Evolutionary conservation across 2,797 vertebrate species (phyloP).

Genomic region (Tadarida brasiliensis): DNA sequence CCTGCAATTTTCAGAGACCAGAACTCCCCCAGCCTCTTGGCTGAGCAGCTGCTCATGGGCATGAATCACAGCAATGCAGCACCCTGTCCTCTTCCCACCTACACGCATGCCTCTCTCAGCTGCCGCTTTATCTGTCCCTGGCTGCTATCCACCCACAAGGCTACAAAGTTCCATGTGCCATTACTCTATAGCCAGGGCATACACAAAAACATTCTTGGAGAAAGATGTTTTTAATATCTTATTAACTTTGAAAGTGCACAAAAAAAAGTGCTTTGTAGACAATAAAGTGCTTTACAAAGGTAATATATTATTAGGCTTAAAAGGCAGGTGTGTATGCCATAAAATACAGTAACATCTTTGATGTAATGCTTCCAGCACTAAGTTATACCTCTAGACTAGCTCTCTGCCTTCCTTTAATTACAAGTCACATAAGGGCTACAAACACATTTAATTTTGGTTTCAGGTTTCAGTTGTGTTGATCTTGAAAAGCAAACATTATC

Average conservation of each 20-base stretch:
- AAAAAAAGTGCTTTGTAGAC: conserved; percentile 4
- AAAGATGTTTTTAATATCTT: not conserved
- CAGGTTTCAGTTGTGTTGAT: conserved; percentile 43
- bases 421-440: not conserved
- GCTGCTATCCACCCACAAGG: not conserved
- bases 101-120: not conserved
- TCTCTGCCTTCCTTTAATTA: conserved; percentile 32
- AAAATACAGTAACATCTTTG: not conserved
- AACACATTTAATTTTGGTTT: conserved; percentile 15
- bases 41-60: not conserved
- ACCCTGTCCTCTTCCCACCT: not conserved
- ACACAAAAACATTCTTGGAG: not conserved
- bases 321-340: not conserved
- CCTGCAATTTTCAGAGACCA: not conserved
- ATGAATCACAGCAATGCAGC: not conserved
- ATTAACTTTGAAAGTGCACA: conserved; percentile 6
- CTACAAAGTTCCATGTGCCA: not conserved
- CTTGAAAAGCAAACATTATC: not conserved
- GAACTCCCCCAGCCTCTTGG: not conserved
- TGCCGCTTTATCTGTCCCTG: not conserved
- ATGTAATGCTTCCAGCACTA: not conserved
- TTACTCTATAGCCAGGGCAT: not conserved
- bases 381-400: not conserved
- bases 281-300: not conserved
- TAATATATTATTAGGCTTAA: not conserved